A percentile compares a stretch with the other conserved stretches of the same genome.
phyloP scores from a whole-genome alignment of 2,113 vertebrate genomes.

The Sminthopsis crassicaudata region DNA sequence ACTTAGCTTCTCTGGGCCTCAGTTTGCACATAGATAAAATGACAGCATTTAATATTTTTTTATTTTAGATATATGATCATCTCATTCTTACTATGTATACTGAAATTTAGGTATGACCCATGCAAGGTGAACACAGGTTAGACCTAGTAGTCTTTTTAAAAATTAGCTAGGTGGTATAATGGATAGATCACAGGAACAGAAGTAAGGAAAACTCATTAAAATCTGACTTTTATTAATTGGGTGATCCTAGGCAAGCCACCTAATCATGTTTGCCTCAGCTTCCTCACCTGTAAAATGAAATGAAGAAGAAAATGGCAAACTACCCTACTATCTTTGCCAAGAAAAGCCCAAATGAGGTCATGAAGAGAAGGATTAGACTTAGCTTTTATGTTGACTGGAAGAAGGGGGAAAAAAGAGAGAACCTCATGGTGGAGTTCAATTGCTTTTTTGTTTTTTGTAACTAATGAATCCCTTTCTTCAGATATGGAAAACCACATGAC shows the following conservation, averaged over 20 bases:
- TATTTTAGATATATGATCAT: neutral
- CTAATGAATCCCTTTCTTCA: neutral
- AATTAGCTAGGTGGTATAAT: too few species aligned
- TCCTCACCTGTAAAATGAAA: too few species aligned
- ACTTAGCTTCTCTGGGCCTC: neutral
- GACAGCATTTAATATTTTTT: neutral
- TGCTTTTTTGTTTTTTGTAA: neutral
- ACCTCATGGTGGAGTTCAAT: neutral
- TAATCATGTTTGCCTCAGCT: too few species aligned
- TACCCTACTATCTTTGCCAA: too few species aligned
- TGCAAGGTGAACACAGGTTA: neutral
- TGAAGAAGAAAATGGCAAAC: too few species aligned
- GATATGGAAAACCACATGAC: neutral
- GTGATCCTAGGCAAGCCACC: too few species aligned
- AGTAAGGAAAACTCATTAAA: too few species aligned
- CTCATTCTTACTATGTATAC: neutral
- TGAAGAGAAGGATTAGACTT: too few species aligned
- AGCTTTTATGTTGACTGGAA: neutral
- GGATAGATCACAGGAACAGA: too few species aligned
- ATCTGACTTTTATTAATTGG: too few species aligned
- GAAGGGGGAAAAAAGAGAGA: neutral
- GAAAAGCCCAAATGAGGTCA: too few species aligned
- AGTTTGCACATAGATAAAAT: neutral
- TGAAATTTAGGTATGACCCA: neutral
- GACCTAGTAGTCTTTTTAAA: too few species aligned